A percentile compares a stretch with the other conserved stretches of the same genome.
Evolutionary conservation across 2,888 invertebrate species (phyloP).

Genomic region (Hartigia nigra): DNA sequence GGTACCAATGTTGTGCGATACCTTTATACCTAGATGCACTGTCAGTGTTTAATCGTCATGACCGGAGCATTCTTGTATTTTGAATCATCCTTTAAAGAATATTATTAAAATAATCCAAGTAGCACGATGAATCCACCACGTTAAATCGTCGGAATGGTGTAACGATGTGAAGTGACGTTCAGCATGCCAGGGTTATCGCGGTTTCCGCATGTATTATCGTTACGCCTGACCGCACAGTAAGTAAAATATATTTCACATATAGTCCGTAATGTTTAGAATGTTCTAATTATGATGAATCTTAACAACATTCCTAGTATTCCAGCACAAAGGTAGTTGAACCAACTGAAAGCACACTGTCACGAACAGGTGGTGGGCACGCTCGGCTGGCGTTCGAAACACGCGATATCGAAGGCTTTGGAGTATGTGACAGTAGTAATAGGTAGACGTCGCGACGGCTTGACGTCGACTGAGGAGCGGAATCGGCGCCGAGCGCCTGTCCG

Average conservation of each 20-base stretch:
- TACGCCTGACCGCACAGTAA: not conserved
- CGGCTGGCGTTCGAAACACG: slow-evolving; percentile 40
- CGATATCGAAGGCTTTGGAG: slow-evolving; percentile 27
- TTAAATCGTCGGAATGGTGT: not conserved
- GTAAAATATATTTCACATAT: not conserved
- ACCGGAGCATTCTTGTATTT: not conserved
- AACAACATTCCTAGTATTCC: not conserved
- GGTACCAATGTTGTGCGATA: not conserved
- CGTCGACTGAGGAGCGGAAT: slow-evolving; percentile 61
- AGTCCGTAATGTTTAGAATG: not conserved
- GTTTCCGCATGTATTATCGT: not conserved
- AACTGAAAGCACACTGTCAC: slow-evolving; percentile 22
- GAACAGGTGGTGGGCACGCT: slow-evolving; percentile 57
- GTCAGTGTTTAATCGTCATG: not conserved
- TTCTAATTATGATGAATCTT: not conserved
- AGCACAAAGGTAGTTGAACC: not conserved
- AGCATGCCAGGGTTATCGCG: not conserved
- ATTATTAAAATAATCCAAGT: not conserved
- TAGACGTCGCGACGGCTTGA: slow-evolving; percentile 63
- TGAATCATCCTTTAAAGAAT: not conserved
- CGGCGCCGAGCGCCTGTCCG: slow-evolving; percentile 51
- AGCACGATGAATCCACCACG: not conserved
- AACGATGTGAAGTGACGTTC: not conserved
- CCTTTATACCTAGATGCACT: not conserved
- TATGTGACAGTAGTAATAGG: slow-evolving; percentile 40